Conservation (phyloP, 2,888 invertebrate genomes). For the Siphlonurus alternatus region DNA sequence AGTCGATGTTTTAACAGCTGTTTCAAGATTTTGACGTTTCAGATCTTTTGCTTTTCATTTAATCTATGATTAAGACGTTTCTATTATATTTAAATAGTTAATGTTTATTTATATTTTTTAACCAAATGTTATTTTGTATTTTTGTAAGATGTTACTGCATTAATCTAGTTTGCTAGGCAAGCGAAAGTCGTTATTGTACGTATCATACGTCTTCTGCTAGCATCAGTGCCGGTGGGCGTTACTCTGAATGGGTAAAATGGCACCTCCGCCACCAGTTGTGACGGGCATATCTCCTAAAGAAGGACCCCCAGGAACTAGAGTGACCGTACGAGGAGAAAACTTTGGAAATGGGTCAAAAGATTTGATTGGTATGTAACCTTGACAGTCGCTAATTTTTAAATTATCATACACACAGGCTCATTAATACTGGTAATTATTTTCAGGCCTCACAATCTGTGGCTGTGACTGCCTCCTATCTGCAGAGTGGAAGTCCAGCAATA, state of each 20-base stretch:
- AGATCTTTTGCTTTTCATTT: too few species aligned
- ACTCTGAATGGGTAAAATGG: not conserved
- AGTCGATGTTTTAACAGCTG: not conserved
- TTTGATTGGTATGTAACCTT: slow-evolving; percentile 47
- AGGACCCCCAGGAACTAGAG: slow-evolving; percentile 90
- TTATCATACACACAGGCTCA: not conserved
- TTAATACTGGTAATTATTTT: slow-evolving; percentile 16
- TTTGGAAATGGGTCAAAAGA: slow-evolving; percentile 74
- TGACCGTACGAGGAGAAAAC: slow-evolving; percentile 91
- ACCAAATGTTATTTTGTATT: too few species aligned
- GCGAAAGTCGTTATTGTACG: too few species aligned
- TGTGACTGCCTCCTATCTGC: slow-evolving; percentile 88
- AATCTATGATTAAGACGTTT: too few species aligned
- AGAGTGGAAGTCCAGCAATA: slow-evolving; percentile 96
- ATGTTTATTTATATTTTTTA: too few species aligned
- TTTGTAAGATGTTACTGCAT: too few species aligned
- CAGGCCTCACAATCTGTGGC: slow-evolving; percentile 87
- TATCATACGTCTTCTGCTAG: not conserved
- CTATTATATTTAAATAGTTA: too few species aligned
- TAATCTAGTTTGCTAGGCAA: too few species aligned
- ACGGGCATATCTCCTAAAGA: slow-evolving; percentile 98
- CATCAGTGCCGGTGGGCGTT: not conserved
- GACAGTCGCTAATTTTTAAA: not conserved
- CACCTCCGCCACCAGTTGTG: slow-evolving; percentile 48
- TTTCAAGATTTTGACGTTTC: not conserved